Base-by-base conservation (phyloP, 2,797 vertebrate genomes). In the Poecilia wingei region DNA sequence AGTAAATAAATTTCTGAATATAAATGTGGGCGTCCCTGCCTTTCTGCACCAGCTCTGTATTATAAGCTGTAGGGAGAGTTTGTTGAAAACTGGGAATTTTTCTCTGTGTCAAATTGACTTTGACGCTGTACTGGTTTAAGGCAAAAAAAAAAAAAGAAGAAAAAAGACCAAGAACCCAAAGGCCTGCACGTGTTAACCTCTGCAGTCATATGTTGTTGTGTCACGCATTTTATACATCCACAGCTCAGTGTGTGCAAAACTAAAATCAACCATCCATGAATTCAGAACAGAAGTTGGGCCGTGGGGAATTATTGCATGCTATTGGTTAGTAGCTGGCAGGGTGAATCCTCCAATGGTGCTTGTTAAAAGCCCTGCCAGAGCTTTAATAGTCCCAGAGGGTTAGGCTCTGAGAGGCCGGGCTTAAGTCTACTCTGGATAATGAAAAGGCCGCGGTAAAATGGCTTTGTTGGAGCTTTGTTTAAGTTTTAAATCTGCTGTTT, bases 341-440 rank as follows among this genome's bases (percentile, higher is more conserved):
- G 79, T 81, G 88, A 93, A 91, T 89, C 87, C 85, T 88, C 86
- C 39, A 84, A 83, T 86, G 83, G 85, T 5, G 86, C 85, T 91
- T 72, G 39, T 93, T 93, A 92, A 92, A 92, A 93, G 90, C 75
- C 72, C 91, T 90, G 91, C 93, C 90, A 92, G 79, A 84, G 89
- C 87, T 88, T 86, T 91, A 93, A 90, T 85, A 74, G 91, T 89
- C 91, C 87, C 76, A 9, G 45, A 86, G 89, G 89, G 86, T 61
- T 25, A 61, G 74, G 85, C 75, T 89, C 81, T 85, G 80, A 85
- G 77, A 91, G 81, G 82, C 86, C 89, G 81, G 12, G 79, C 86
- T 92, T 80, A 76, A 81, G 81, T 89, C 78, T 80, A 66, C 79
- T 69, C 76, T 88, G 84, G 74, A 84, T 89, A 83, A 73, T 82